A percentile compares a stretch with the other conserved stretches of the same genome.
Evolutionary conservation across 1,140 invertebrate genomes (phyloP).

Genomic region (Drosophila arawakana): DNA sequence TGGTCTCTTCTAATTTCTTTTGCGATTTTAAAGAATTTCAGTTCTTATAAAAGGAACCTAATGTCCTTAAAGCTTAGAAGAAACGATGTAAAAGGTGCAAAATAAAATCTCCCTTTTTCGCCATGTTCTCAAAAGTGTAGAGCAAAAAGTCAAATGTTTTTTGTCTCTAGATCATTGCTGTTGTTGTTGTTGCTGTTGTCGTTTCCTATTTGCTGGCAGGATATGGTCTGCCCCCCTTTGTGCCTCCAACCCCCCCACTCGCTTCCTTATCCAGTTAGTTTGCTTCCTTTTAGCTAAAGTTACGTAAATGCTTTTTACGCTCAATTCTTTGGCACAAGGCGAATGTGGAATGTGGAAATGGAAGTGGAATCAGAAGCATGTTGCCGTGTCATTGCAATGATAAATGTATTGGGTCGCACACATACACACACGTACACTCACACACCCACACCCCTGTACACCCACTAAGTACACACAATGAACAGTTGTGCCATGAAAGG

Average conservation of each 20-base stretch:
- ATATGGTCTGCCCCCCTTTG: slow-evolving; percentile 37
- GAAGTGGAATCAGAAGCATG: slow-evolving; percentile 44
- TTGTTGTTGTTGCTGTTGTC: slow-evolving; percentile 27
- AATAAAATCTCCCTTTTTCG: not conserved
- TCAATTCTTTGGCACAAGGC: slow-evolving; percentile 40
- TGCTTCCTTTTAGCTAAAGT: slow-evolving; percentile 40
- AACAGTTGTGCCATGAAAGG: slow-evolving; percentile 54
- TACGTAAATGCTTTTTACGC: slow-evolving; percentile 54
- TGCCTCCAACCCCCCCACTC: not conserved
- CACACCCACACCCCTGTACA: slow-evolving; percentile 12
- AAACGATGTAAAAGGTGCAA: slow-evolving; percentile 13
- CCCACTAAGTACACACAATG: slow-evolving; percentile 51
- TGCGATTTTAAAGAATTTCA: no score
- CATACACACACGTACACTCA: slow-evolving; percentile 16
- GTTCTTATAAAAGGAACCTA: not conserved
- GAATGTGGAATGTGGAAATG: slow-evolving; percentile 6
- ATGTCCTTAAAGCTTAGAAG: slow-evolving; percentile 12
- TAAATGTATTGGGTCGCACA: slow-evolving; percentile 72
- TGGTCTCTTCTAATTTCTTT: no score
- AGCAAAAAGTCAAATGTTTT: slow-evolving; percentile 43
- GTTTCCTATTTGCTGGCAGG: slow-evolving; percentile 57
- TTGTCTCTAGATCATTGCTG: slow-evolving; percentile 13
- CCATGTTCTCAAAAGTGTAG: slow-evolving; percentile 25
- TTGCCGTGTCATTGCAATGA: slow-evolving; percentile 74
- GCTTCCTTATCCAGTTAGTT: not conserved